phyloP scores from a whole-genome alignment of 2,797 vertebrate genomes.

The Carduelis carduelis region DNA sequence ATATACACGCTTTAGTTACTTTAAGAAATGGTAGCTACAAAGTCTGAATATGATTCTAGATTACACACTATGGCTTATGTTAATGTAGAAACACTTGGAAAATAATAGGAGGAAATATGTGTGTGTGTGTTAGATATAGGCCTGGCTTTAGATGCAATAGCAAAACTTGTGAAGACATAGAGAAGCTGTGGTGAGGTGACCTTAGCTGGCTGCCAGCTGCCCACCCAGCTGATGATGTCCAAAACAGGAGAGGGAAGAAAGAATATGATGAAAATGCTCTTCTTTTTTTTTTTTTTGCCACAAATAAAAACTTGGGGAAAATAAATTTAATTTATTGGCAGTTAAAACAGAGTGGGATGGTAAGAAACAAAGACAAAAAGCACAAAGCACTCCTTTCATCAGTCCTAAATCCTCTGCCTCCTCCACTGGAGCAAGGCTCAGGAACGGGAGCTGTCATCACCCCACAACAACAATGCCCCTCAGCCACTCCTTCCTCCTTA shows the following conservation, averaged over 20 bases:
- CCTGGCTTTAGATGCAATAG: background rate
- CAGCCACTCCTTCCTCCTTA: background rate
- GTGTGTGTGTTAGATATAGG: background rate
- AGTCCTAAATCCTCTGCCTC: background rate
- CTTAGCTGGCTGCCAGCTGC: background rate
- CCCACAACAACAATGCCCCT: background rate
- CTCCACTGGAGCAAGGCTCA: fast-evolving
- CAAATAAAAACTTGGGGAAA: background rate
- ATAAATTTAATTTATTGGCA: background rate
- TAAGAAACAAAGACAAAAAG: background rate
- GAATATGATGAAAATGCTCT: background rate
- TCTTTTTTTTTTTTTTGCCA: background rate
- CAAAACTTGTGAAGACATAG: fast-evolving
- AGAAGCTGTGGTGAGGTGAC: background rate
- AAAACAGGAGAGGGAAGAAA: background rate
- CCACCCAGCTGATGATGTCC: background rate
- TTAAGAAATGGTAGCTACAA: background rate
- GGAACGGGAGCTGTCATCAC: fast-evolving
- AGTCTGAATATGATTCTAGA: background rate
- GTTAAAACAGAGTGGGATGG: background rate
- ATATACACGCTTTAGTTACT: background rate
- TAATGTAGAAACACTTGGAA: background rate
- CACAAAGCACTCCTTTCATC: background rate
- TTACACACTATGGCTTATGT: no score
- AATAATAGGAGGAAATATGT: background rate